A percentile compares a stretch with the other conserved stretches of the same genome.
Evolutionary conservation across 2,113 vertebrate genomes (phyloP).

Genomic region (zebrafish (Danio rerio)): DNA sequence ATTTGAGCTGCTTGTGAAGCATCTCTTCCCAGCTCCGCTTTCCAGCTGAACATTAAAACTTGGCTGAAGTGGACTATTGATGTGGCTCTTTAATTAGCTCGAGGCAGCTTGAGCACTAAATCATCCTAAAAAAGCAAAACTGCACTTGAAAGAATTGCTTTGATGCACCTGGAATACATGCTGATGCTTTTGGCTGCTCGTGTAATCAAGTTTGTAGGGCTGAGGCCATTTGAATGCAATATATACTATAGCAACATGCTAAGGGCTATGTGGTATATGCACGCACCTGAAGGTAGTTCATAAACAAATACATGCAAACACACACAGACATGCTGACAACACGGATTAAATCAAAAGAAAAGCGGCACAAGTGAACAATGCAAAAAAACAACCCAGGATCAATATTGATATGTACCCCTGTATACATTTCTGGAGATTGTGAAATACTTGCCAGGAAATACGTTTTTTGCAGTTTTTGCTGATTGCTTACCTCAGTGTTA

Average conservation of each 20-base stretch:
- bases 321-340: constrained; percentile 26
- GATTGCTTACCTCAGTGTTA: too few species aligned
- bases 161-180: constrained; percentile 69
- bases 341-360: constrained; percentile 41
- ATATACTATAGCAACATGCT: constrained; percentile 18
- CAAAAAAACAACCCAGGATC: background rate
- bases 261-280: background rate
- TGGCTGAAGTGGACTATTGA: constrained; percentile 69
- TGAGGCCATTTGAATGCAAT: constrained; percentile 31
- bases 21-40: constrained; percentile 49
- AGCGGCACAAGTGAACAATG: constrained; percentile 22
- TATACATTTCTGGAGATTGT: too few species aligned
- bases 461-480: too few species aligned
- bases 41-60: constrained; percentile 65
- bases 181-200: constrained; percentile 58
- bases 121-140: constrained; percentile 70
- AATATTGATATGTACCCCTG: too few species aligned
- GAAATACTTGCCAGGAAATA: too few species aligned
- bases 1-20: constrained; percentile 41
- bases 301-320: constrained; percentile 40
- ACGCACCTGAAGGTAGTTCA: constrained; percentile 15
- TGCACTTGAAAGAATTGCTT: constrained; percentile 70
- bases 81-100: constrained; percentile 66
- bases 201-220: constrained; percentile 42
- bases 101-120: constrained; percentile 58